These are phyloP conservation scores for Amphiduros pacificus DNA, from an alignment of 2,888 invertebrate genomes.

Conservation along the genomic window DNA sequence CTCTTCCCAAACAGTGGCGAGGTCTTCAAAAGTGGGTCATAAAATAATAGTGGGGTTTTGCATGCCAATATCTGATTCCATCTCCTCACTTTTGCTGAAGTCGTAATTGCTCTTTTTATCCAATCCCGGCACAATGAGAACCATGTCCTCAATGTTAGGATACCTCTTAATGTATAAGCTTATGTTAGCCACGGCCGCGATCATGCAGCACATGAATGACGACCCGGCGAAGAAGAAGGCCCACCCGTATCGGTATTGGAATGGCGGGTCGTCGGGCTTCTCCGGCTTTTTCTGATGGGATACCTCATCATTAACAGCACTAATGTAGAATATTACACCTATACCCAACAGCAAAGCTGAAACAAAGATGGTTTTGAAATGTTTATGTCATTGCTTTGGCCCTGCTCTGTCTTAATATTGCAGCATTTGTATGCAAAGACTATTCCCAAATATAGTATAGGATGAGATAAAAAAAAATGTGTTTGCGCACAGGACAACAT, in stretches of 20 bases:
- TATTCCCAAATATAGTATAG: too few relatives aligned
- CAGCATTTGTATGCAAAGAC: too few relatives aligned
- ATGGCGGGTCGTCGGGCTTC: constrained; percentile 37
- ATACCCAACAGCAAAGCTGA: constrained; percentile 51
- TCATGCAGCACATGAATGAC: constrained; percentile 50
- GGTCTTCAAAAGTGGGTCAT: constrained; percentile 4
- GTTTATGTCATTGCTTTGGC: too few relatives aligned
- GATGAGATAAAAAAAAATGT: too few relatives aligned
- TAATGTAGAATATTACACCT: constrained; percentile 54
- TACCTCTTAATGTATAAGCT: constrained; percentile 47
- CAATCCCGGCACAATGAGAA: constrained; percentile 21
- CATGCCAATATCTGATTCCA: constrained; percentile 12
- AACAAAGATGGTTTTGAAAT: constrained; percentile 3
- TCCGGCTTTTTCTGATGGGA: constrained; percentile 43
- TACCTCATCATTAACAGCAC: constrained; percentile 55
- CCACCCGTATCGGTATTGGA: constrained; percentile 53
- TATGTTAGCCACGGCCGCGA: constrained; percentile 51
- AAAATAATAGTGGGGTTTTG: constrained; percentile 24
- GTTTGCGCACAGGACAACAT: too few relatives aligned
- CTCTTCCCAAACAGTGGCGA: too few relatives aligned
- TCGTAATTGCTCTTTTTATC: constrained; percentile 16
- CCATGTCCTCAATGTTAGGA: constrained; percentile 24
- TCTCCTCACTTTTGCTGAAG: constrained; percentile 1
- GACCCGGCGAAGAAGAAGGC: constrained; percentile 55
- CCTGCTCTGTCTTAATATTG: too few relatives aligned